Evolutionary conservation across 2,113 vertebrate genomes (phyloP), one percentile per base, ranked within the genome.

Genomic region (Strix uralensis): DNA sequence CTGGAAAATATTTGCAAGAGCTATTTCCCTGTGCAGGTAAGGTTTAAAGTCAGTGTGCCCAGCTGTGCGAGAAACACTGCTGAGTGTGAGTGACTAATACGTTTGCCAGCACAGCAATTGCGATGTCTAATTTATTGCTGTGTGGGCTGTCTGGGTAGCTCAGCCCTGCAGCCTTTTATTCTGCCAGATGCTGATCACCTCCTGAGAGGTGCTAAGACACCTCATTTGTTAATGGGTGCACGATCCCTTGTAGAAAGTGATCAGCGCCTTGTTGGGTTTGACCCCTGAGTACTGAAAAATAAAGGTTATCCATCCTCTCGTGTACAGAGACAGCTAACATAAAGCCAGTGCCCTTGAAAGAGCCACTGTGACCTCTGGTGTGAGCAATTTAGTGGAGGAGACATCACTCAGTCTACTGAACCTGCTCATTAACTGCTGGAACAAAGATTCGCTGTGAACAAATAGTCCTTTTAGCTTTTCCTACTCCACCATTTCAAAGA

Each of bases 171-270:
- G 83, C 69, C 40, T 81, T 92, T 93, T 81, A 44, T 87, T 89
- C 87, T 89, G 73, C 61, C 91, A 85, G 91, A 86, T 82, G 94
- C 94, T 85, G 88, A 79, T 93, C 81, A 54, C 77, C 65, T 81
- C 88, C 72, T 55, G 61, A 72, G 82, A 93, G 74, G 29, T 77
- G 57, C 86, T 84, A 52, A 89, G 65, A 81, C 38, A 58, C 61
- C 44, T 89, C 67, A 65, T 92, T 92, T 84, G 73, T 86, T 88
- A 95, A 14, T 54, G 61, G 2, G 5, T 73, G 79, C 71, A 77
- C 42, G 44, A 22, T 3, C 1, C 78, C 49, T 30, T 80, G 71
- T 36, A 77, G 87, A 80, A 87, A 86, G 36, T 21, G 46, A 80
- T 93, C 87, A 54, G 61, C 13, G 4, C 47, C 44, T 92, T 69